Conservation (phyloP, 1,140 invertebrate species). For the Helicorthomorpha holstii region DNA sequence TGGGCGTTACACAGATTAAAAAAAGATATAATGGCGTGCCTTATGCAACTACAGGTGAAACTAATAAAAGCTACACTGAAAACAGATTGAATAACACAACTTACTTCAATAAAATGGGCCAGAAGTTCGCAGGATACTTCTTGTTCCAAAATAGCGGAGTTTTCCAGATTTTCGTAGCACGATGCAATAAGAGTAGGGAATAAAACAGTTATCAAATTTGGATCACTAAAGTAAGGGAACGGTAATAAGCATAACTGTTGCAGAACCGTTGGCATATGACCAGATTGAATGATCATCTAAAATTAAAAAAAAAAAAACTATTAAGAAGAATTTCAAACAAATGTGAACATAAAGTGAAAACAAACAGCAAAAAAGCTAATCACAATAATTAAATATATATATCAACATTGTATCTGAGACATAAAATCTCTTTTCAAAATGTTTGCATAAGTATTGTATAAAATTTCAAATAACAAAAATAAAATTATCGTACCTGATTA, state of each 20-base stretch:
- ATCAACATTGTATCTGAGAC: neutral
- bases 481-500: slow-evolving; percentile 80
- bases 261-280: slow-evolving; percentile 61
- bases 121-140: slow-evolving; percentile 54
- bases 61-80: neutral
- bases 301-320: slow-evolving; percentile 24
- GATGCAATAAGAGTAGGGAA: slow-evolving; percentile 75
- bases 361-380: neutral
- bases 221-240: slow-evolving; percentile 72
- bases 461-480: too few relatives aligned
- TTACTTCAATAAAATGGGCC: slow-evolving; percentile 26
- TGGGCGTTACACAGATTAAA: neutral
- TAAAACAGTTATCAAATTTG: slow-evolving; percentile 49
- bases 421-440: slow-evolving; percentile 2
- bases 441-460: too few relatives aligned
- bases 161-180: slow-evolving; percentile 48
- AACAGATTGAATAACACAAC: slow-evolving; percentile 22
- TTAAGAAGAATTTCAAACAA: too few relatives aligned
- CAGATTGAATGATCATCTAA: slow-evolving; percentile 59
- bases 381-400: neutral
- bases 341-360: too few relatives aligned
- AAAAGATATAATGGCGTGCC: neutral
- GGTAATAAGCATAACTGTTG: slow-evolving; percentile 78
- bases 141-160: slow-evolving; percentile 49
- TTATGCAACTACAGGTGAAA: neutral